phyloP scores from a whole-genome alignment of 2,113 vertebrate species.

The Hydrochoerus hydrochaeris region DNA sequence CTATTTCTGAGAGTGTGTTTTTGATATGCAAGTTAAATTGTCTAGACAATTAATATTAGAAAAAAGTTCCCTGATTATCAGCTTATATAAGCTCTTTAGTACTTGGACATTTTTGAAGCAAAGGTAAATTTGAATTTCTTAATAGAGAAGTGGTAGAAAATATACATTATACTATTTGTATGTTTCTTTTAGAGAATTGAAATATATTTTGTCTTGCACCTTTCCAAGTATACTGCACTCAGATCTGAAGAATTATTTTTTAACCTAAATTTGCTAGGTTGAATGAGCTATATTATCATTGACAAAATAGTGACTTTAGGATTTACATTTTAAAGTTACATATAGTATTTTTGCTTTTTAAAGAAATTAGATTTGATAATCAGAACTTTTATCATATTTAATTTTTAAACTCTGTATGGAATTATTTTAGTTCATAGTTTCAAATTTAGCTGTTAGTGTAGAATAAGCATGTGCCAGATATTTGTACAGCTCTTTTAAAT shows the following conservation, averaged over 20 bases:
- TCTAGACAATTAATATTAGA: constrained; percentile 68
- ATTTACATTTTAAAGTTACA: background rate
- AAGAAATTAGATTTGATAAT: background rate
- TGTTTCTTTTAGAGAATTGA: background rate
- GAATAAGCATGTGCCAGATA: background rate
- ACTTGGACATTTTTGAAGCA: background rate
- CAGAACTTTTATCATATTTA: constrained; percentile 61
- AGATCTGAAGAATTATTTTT: constrained; percentile 2
- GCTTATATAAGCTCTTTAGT: constrained; percentile 36
- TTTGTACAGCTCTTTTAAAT: background rate
- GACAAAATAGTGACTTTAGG: background rate
- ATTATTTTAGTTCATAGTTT: constrained; percentile 7
- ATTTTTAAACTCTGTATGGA: background rate
- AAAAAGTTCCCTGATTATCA: constrained; percentile 57
- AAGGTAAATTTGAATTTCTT: constrained; percentile 35
- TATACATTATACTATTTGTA: background rate
- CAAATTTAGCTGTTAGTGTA: background rate
- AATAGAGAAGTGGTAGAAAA: background rate
- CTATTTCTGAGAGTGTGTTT: constrained; percentile 65
- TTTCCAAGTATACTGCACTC: background rate
- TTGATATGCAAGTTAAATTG: constrained; percentile 76
- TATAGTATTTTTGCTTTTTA: background rate
- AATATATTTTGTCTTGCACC: background rate
- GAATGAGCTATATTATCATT: background rate
- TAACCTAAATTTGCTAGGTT: background rate